Percentiles rank a stretch among this genome's conserved stretches.
phyloP scores from a whole-genome alignment of 2,113 vertebrate species.

The Callocephalon fimbriatum region DNA sequence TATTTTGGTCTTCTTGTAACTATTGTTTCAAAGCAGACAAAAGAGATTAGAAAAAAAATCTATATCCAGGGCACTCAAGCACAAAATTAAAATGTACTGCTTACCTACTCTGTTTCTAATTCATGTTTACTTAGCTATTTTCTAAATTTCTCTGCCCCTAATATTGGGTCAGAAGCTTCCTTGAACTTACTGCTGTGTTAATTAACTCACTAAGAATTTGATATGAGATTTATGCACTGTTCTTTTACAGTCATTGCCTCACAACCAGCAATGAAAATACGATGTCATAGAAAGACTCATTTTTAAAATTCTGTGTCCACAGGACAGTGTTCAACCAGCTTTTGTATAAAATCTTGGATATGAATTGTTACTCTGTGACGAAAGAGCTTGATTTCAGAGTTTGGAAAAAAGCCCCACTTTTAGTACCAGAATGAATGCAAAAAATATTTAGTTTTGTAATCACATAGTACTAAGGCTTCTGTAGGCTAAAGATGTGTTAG shows the following conservation, averaged over 20 bases:
- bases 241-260: not conserved
- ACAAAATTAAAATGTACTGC: not conserved
- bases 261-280: not conserved
- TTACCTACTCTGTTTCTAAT: not conserved
- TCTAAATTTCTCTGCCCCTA: not conserved
- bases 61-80: not conserved
- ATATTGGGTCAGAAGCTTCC: not conserved
- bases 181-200: not conserved
- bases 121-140: not conserved
- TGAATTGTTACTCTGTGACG: not conserved
- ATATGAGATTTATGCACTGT: not conserved
- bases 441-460: not conserved
- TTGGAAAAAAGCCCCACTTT: not conserved
- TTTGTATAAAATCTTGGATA: not conserved
- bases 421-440: slow-evolving; percentile 24
- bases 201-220: not conserved
- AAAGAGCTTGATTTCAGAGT: slow-evolving; percentile 28
- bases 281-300: not conserved
- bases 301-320: not conserved
- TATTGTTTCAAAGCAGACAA: not conserved
- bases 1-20: not conserved
- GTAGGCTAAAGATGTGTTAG: slow-evolving; percentile 4
- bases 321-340: not conserved
- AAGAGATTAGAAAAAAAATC: not conserved
- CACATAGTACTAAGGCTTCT: not conserved